These are phyloP conservation scores for Microplitis deprimator DNA, from an alignment of 2,888 invertebrate genomes.

Conservation along the genomic window DNA sequence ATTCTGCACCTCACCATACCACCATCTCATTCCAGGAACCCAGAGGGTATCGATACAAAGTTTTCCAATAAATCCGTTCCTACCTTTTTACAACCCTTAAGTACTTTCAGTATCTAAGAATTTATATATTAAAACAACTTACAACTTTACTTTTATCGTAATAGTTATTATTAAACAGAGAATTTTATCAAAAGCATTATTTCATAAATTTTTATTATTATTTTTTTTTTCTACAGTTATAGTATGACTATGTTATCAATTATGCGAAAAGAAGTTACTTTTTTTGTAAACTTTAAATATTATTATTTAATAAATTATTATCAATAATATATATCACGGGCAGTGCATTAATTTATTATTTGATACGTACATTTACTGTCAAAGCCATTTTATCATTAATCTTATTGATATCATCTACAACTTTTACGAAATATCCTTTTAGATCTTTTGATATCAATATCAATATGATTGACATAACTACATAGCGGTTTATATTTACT, in stretches of 20 bases:
- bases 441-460: neutral
- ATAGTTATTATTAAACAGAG: neutral
- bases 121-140: neutral
- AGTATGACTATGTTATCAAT: neutral
- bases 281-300: neutral
- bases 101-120: neutral
- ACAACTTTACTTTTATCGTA: neutral
- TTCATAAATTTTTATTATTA: neutral
- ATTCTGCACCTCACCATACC: neutral
- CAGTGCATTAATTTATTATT: neutral
- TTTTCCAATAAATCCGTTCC: conserved; percentile 2
- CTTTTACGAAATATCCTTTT: conserved; percentile 6
- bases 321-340: neutral
- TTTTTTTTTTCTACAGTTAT: neutral
- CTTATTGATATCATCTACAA: conserved; percentile 2
- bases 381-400: conserved; percentile 19
- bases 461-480: neutral
- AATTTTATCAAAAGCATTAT: neutral
- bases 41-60: conserved; percentile 5
- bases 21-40: neutral
- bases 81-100: neutral
- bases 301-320: neutral
- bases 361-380: neutral
- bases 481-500: neutral
- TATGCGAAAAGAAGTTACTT: neutral